Evolutionary conservation across 2,888 invertebrate genomes (phyloP), one percentile per base, ranked within the genome.

Genomic region (Panzeria rudis): DNA sequence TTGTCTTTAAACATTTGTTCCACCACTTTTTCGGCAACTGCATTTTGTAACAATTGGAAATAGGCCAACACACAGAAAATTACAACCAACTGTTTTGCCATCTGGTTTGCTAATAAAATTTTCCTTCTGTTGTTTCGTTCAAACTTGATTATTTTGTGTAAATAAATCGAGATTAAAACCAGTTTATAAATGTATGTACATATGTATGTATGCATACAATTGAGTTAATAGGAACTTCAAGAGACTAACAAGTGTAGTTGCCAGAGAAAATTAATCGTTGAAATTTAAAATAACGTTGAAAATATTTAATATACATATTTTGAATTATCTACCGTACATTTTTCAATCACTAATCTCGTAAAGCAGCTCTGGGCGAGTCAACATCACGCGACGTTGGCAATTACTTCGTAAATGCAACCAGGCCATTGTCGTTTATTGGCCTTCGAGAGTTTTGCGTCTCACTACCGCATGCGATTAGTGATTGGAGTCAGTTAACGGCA

Each of bases 1-100:
- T 88, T 73, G 38, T 79, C 66, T 68, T 85, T 76, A 73, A 88
- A 88, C 9, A 80, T 62, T 9, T 75, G 29, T 23, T 86, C 78
- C 61, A 87, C 83, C 3, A 83, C 76, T 41, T 64, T 62, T 3
- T 41, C 59, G 20, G 73, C 75, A 15, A 11, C 25, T 25, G 7
- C 25, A 29, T 56, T 62, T 52, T 69, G 56, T 0, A 11, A 23
- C 11, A 61, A 25, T 20, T 35, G 23, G 0, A 72, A 32, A 56
- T 75, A 62, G 8, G 77, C 64, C 59, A 82, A 20, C 0, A 78
- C 13, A 3, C 11, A 61, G 8, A 71, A 38, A 38, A 82, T 25
- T 23, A 62, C 35, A n/a, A 71, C 82, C 64, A 59, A 35, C 29
- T 78, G 50, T 11, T 75, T 64, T 54, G 75, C 69, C 82, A 85